Percentiles rank a stretch among this genome's conserved stretches.
phyloP scores from a whole-genome alignment of 2,113 vertebrate genomes.

The Gulo gulo region DNA sequence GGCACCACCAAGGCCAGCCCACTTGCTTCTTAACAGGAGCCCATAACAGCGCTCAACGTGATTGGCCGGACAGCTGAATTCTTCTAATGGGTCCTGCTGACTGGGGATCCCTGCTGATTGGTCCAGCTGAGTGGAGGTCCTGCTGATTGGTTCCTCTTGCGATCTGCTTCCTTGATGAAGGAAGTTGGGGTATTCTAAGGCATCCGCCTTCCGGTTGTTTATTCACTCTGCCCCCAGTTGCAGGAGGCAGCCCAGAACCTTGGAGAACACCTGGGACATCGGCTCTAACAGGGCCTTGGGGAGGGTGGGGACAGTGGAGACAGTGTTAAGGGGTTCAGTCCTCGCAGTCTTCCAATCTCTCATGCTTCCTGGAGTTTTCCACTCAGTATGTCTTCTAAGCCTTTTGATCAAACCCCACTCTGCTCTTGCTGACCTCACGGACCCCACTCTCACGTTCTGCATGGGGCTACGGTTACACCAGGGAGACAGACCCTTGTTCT shows the following conservation, averaged over 20 bases:
- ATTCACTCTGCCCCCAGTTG: background rate
- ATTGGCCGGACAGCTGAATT: background rate
- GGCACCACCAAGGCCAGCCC: background rate
- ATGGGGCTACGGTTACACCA: no score
- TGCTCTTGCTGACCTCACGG: background rate
- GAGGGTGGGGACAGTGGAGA: background rate
- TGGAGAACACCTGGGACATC: background rate
- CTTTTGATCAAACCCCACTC: background rate
- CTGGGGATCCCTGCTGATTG: background rate
- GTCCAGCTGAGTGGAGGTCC: background rate
- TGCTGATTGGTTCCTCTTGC: background rate
- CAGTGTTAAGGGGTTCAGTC: background rate
- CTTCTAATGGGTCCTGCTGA: background rate
- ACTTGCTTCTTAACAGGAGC: background rate
- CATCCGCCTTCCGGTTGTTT: background rate
- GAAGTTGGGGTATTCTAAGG: background rate
- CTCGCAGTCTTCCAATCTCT: background rate
- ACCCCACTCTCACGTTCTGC: background rate
- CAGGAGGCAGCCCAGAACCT: background rate
- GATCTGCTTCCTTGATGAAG: background rate
- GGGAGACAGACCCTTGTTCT: background rate
- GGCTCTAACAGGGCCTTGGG: background rate
- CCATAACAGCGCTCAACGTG: background rate
- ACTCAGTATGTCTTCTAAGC: background rate
- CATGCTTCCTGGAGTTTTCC: background rate